Evolutionary conservation across 2,888 invertebrate genomes (phyloP).

Genomic region (Cephus pygmeus): DNA sequence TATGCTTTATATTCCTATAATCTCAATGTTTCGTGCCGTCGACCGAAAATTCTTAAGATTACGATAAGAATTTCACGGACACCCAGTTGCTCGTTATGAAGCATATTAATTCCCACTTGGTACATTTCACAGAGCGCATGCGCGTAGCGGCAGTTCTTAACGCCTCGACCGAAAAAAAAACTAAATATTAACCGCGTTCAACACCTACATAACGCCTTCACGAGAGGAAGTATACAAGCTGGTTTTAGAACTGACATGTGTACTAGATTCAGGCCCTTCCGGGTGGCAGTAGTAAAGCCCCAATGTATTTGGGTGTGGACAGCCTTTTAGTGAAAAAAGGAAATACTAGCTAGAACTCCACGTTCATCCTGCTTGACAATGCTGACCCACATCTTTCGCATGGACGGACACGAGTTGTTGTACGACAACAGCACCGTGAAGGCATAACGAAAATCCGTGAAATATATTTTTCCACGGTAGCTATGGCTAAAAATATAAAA

Average conservation of each 20-base stretch:
- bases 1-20: neutral
- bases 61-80: neutral
- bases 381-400: neutral
- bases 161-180: neutral
- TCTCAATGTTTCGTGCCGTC: neutral
- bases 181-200: neutral
- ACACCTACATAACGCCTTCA: neutral
- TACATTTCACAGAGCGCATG: neutral
- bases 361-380: neutral
- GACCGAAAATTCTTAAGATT: neutral
- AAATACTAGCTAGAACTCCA: neutral
- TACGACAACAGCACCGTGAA: neutral
- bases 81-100: neutral
- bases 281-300: neutral
- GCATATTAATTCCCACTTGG: neutral
- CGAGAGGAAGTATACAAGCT: neutral
- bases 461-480: neutral
- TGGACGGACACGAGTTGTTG: neutral
- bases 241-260: neutral
- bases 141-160: neutral
- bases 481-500: neutral
- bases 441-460: neutral
- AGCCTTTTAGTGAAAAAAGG: neutral
- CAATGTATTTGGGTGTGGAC: neutral
- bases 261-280: neutral